A percentile compares a stretch with the other conserved stretches of the same genome.
Conservation (phyloP, 2,888 invertebrate genomes). For the Dolichopus griseipennis region DNA sequence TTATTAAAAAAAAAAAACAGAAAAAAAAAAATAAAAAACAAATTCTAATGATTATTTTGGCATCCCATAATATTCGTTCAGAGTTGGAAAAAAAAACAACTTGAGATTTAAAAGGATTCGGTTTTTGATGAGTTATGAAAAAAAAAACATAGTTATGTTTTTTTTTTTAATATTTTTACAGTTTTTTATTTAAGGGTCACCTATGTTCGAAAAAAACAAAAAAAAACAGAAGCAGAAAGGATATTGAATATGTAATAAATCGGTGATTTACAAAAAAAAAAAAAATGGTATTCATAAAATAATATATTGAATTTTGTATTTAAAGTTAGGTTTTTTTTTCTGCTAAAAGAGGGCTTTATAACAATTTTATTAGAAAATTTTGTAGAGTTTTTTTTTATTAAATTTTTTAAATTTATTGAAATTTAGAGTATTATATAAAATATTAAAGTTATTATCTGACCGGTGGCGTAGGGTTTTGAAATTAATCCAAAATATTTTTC, state of each 20-base stretch:
- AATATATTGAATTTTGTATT: neutral
- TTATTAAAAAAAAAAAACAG: neutral
- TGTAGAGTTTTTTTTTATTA: too few relatives aligned
- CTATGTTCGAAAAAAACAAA: neutral
- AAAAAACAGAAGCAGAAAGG: neutral
- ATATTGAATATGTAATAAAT: conserved; percentile 6
- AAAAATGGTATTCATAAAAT: neutral
- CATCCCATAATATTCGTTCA: neutral
- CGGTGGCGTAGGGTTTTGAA: too few relatives aligned
- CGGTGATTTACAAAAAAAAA: neutral
- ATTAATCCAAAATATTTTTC: too few relatives aligned
- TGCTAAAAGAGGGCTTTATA: neutral
- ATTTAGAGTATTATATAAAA: too few relatives aligned
- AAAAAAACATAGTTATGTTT: neutral
- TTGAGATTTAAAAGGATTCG: neutral
- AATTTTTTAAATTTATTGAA: too few relatives aligned
- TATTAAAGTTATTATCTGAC: too few relatives aligned
- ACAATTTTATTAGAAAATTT: neutral
- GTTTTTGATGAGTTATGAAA: conserved; percentile 6
- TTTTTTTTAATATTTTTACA: neutral
- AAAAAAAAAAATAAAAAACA: neutral
- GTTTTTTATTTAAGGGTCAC: neutral
- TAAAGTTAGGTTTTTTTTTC: too few relatives aligned
- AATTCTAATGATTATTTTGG: neutral
- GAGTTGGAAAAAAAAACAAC: neutral